phyloP scores from a whole-genome alignment of 2,113 vertebrate genomes.

The Tyrannus savana region DNA sequence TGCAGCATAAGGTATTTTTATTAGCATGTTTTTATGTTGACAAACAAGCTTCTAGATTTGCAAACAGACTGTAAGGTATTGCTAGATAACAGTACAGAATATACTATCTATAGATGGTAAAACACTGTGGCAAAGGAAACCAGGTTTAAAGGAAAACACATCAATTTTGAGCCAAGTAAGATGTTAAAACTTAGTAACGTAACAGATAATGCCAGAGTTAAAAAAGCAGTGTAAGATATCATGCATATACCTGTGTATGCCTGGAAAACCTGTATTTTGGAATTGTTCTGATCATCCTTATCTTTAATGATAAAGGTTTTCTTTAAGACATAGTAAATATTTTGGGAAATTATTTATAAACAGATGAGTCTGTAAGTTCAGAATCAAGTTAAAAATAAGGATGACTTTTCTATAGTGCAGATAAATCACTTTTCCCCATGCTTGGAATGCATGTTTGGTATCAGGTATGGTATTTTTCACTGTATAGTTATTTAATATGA shows the following conservation, averaged over 20 bases:
- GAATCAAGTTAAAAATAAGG: not conserved
- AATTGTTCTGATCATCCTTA: not conserved
- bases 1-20: constrained; percentile 28
- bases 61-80: not conserved
- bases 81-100: not conserved
- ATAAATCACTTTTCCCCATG: not conserved
- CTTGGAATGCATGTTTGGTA: not conserved
- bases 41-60: not conserved
- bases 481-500: not conserved
- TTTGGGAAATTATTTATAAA: not conserved
- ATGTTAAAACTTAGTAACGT: not conserved
- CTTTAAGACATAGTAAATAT: not conserved
- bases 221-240: not conserved
- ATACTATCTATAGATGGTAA: not conserved
- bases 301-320: not conserved
- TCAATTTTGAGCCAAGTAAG: not conserved
- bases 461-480: not conserved
- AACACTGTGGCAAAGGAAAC: not conserved
- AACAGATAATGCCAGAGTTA: not conserved
- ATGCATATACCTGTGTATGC: not conserved
- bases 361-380: not conserved
- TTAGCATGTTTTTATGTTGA: not conserved
- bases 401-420: not conserved
- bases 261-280: not conserved
- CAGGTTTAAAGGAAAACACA: not conserved